These are phyloP conservation scores for Pseudorasbora parva DNA, from an alignment of 2,113 vertebrate species.

Conservation along the genomic window DNA sequence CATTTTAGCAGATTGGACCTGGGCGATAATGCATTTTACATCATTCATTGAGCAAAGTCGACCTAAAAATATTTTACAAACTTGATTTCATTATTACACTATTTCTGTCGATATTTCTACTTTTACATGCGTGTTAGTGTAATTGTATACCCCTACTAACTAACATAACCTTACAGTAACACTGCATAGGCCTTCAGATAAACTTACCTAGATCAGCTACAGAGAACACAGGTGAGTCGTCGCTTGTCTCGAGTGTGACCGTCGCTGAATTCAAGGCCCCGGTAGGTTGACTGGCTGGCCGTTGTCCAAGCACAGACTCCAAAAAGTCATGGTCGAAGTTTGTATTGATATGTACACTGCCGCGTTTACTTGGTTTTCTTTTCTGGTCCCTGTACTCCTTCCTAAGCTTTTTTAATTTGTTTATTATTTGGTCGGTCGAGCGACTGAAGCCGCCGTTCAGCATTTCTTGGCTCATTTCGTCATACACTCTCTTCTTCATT, in stretches of 20 bases:
- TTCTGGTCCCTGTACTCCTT: constrained; percentile 31
- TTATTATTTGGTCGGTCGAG: neutral
- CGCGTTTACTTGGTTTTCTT: neutral
- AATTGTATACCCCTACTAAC: neutral
- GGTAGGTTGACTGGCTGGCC: neutral
- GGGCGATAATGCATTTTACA: too few relatives aligned
- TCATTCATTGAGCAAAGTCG: too few relatives aligned
- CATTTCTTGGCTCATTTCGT: constrained; percentile 19
- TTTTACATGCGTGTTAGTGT: neutral
- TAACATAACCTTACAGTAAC: neutral
- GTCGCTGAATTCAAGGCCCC: constrained; percentile 10
- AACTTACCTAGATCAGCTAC: neutral
- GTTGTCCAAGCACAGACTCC: neutral
- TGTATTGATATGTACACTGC: neutral
- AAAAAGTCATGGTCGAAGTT: neutral
- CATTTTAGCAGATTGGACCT: too few relatives aligned
- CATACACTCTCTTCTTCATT: constrained; percentile 5
- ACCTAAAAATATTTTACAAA: too few relatives aligned
- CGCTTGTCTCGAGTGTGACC: neutral
- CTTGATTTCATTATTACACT: too few relatives aligned
- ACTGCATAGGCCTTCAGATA: neutral
- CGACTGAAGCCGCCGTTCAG: neutral
- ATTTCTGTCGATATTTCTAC: neutral
- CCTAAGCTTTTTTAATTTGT: constrained; percentile 1
- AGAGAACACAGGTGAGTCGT: neutral